Base-by-base conservation (phyloP, 2,888 invertebrate species). In the Athetis lepigone region DNA sequence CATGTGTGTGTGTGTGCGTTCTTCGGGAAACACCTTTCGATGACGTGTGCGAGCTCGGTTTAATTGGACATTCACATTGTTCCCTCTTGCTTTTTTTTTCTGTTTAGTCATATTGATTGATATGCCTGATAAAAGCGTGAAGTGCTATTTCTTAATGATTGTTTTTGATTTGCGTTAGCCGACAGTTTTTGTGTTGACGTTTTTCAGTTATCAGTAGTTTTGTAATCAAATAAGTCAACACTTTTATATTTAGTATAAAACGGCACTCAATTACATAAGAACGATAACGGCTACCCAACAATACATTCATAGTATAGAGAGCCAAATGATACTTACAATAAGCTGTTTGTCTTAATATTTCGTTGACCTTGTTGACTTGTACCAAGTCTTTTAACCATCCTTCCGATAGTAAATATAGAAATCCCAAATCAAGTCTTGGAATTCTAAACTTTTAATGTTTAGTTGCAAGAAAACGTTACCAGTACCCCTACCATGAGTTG, bases 1-100 rank as follows among this genome's bases (percentile, higher is more conserved):
- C 74, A 81, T 90, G 87, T 90, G 90, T 90, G 91, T 91, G 90
- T 91, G 90, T 86, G 90, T 90, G 90, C 91, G 91, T 91, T 94
- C 95, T 94, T 95, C 92, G 95, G 95, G 95, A 94, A 95, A 95
- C 95, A 95, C 95, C 95, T 94, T 94, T 92, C 90, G 94, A 94
- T 95, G 94, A 95, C 94, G 95, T 92, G 92, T 91, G 85, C 91
- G 90, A 91, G 92, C 90, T 93, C 88, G 91, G 91, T 92, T 93
- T 94, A 95, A 95, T 94, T 95, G 93, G 94, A 92, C 91, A 92
- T 91, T 92, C 92, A 90, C 92, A 94, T 94, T 94, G 94, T 94
- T 94, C 88, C 88, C 87, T 88, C 86, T 86, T 87, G 87, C n/a
- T 88, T 90, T 89, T 90, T 92, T 88, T 79, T 80, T 84, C 73